Evolutionary conservation across 2,797 vertebrate species (phyloP), one percentile per base, ranked within the genome.

Genomic region (Thaleichthys pacificus): DNA sequence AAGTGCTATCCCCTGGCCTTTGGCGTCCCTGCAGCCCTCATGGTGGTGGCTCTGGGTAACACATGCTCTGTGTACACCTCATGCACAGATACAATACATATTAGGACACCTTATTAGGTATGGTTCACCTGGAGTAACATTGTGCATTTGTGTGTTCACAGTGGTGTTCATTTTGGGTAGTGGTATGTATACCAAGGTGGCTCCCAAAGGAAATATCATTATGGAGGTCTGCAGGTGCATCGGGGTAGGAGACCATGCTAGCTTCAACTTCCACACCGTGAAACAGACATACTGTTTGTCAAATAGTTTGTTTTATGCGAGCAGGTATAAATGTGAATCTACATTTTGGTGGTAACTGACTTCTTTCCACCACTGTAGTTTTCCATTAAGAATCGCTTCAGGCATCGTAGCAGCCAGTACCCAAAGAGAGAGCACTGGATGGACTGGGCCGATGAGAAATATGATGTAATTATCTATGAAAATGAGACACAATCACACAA

Each of bases 371-470:
- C 57, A 12, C 0, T 71, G 65, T 61, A 95, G 97, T 99, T 96
- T 89, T 95, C 97, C 1, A 66, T 98, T 81, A 90, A 80, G 77
- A 99, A 98, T 82, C 92, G 96, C 80, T 95, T 93, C 58, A 89
- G 0, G 6, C 94, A 98, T 78, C 93, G 95, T 24, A 83, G 90
- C 71, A 76, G 88, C 2, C 0, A 54, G 3, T 94, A 82, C 79
- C 94, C 96, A 0, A 94, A 90, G 83, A 95, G 94, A 76, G 84
- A 88, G 0, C 97, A 99, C 87, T 99, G 97, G 97, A 89, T 99
- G 89, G 97, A 99, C 92, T 99, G 97, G 97, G 96, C 97, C 0
- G 91, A 85, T 0, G 97, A 98, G 54, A 96, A 94, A 71, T 98
- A 98, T 0, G 89, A 95, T 0, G 97, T 98, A 85, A 88, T 95